phyloP scores from a whole-genome alignment of 2,888 invertebrate species.

The Elysia crispata region DNA sequence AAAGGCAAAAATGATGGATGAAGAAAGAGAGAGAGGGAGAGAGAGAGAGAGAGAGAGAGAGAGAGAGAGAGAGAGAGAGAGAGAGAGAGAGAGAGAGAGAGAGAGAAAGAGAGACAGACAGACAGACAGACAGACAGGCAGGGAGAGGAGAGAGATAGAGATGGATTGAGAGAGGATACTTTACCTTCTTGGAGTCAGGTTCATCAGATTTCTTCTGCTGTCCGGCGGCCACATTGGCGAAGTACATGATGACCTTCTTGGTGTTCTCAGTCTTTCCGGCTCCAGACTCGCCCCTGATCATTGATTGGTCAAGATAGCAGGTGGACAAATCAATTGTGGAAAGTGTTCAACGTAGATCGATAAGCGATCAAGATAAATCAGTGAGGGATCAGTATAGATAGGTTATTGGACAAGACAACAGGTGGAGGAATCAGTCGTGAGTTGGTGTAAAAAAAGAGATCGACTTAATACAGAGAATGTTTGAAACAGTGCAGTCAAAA shows the following conservation, averaged over 20 bases:
- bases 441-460: too few species aligned
- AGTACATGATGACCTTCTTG: constrained; percentile 99
- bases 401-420: not conserved
- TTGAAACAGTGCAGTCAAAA: too few species aligned
- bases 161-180: constrained; percentile 32
- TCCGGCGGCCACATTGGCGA: constrained; percentile 88
- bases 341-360: too few species aligned
- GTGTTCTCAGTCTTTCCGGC: constrained; percentile 99
- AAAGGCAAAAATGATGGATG: too few species aligned
- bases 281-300: constrained; percentile 93
- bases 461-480: too few species aligned
- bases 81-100: too few species aligned
- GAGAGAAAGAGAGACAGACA: too few species aligned
- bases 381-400: not conserved
- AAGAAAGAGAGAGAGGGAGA: too few species aligned
- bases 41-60: too few species aligned
- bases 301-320: too few species aligned
- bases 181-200: constrained; percentile 59
- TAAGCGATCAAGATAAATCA: not conserved
- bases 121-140: not conserved
- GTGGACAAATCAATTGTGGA: too few species aligned
- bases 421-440: not conserved
- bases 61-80: too few species aligned
- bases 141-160: constrained; percentile 35
- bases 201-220: constrained; percentile 64